Conservation (phyloP, 2,797 vertebrate genomes). For the Lutra lutra region DNA sequence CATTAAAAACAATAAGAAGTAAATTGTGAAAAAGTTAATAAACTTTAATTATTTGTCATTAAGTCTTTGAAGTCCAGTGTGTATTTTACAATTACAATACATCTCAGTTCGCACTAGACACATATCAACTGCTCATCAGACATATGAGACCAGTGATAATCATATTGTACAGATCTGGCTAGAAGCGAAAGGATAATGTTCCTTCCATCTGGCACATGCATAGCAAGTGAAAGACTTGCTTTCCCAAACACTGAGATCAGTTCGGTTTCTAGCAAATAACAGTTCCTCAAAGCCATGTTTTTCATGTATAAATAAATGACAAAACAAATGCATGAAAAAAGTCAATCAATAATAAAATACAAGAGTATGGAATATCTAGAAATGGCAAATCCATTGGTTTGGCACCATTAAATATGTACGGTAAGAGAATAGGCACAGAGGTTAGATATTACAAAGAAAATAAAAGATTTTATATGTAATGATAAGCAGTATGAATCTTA, state of each 20-base stretch:
- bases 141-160: not conserved
- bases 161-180: not conserved
- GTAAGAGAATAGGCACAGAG: not conserved
- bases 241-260: not conserved
- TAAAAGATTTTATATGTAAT: not conserved
- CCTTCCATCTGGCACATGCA: not conserved
- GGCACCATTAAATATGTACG: not conserved
- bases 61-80: not conserved
- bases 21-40: not conserved
- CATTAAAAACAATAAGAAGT: not conserved
- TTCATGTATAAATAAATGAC: not conserved
- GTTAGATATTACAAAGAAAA: not conserved
- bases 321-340: not conserved
- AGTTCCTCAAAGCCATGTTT: not conserved
- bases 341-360: not conserved
- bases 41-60: not conserved
- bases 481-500: not conserved
- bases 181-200: not conserved
- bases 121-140: not conserved
- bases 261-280: not conserved
- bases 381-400: not conserved
- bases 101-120: not conserved
- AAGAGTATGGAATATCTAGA: not conserved
- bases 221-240: not conserved
- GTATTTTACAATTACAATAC: not conserved